Base-by-base conservation (phyloP, 1,140 invertebrate genomes). In the Nilaparvata lugens region DNA sequence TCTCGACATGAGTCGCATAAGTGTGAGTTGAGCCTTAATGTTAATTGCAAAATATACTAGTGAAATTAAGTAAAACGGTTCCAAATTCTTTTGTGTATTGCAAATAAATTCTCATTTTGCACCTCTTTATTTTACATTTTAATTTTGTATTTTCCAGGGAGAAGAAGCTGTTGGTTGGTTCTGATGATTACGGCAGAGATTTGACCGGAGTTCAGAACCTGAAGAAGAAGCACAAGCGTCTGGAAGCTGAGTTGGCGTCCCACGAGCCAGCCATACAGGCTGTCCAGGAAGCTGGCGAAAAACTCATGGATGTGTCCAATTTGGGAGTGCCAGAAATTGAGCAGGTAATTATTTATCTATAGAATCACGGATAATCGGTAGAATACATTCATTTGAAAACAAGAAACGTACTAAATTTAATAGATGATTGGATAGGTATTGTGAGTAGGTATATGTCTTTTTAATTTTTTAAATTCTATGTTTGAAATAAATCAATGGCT, bases 131-230 rank as follows among this genome's bases (percentile, higher is more conserved):
- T 4, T 3, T 45, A 45, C 42, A 48, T 48, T 48, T 48, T 23
- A 18, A 4, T 48, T 48, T 48, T 48, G 9, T 40, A 40, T n/a
- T 55, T 24, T 57, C 18, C 55, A 88, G 85, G 72, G 97, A 99
- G 71, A 99, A 99, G 81, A 98, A 99, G 74, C 76, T 99, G 13
- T 77, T 99, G 5, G 95, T 99, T 1, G 91, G 93, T 5, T 97
- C 93, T 2, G 96, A 98, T 72, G 97, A 99, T 73, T 99, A 97
- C 74, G 97, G 97, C 0, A 87, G 95, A 60, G 97, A 99, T 73
- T 77, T 99, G 66, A 98, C 95, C 11, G 95, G 95, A 16, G 95
- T 99, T 0, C 95, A 98, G 74, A 99, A 99, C 73, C 76, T 99
- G 40, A 89, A 95, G 66, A 98, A 99, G 78, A 99, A 99, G 74